Evolutionary conservation across 2,113 vertebrate genomes (phyloP).

Genomic region (Paradoxurus hermaphroditus): DNA sequence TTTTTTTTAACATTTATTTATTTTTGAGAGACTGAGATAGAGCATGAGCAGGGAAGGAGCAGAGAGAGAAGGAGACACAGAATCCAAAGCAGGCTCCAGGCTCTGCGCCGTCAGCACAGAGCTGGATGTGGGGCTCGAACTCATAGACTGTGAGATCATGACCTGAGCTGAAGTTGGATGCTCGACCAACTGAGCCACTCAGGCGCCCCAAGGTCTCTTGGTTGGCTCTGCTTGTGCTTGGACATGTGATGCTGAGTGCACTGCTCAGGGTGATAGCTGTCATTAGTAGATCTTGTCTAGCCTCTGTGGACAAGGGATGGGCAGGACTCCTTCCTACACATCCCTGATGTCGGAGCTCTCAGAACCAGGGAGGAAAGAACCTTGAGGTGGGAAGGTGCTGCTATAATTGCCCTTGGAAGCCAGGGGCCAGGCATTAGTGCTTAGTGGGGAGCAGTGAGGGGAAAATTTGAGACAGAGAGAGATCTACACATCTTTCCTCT

Average conservation of each 20-base stretch:
- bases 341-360: not conserved
- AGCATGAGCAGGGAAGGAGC: too few species aligned
- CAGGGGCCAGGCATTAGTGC: not conserved
- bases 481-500: not conserved
- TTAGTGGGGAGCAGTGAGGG: not conserved
- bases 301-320: not conserved
- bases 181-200: too few species aligned
- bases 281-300: not conserved
- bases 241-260: accelerated
- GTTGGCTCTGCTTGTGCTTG: not conserved
- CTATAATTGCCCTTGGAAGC: not conserved
- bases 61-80: too few species aligned
- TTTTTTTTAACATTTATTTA: too few species aligned
- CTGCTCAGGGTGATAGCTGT: not conserved
- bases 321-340: not conserved
- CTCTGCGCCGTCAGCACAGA: too few species aligned
- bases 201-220: too few species aligned
- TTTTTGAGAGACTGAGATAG: too few species aligned
- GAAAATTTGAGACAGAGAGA: not conserved
- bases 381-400: not conserved
- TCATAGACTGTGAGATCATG: too few species aligned
- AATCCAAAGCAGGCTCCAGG: too few species aligned
- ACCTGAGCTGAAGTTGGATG: too few species aligned
- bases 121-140: too few species aligned
- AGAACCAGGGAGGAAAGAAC: not conserved